Base-by-base conservation (phyloP, 2,888 invertebrate genomes). In the Listrodromus nycthemerus region DNA sequence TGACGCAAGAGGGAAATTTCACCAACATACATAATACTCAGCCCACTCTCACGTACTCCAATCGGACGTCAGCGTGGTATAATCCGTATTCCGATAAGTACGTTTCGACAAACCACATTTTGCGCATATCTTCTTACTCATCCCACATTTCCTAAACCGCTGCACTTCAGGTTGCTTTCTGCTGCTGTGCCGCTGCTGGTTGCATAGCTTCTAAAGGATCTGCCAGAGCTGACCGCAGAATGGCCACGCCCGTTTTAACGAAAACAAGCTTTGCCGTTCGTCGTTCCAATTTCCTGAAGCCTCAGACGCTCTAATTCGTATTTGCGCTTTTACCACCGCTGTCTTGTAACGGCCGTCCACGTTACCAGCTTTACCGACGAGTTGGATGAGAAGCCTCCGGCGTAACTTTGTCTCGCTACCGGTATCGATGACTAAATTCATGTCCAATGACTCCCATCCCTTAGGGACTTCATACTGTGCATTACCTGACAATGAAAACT, bases 21-120 rank as follows among this genome's bases (percentile, higher is more conserved):
- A 67, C 58, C 19, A 37, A 19, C 10, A 45, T 13, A 52, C 63
- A n/a, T 27, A 58, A 27, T 50, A 55, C 24, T 4, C 33, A 41
- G 65, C 19, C 30, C 30, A 27, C 27, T 30, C 13, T 7, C n/a
- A 1, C 30, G 61, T 61, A 27, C 27, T 27, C 63, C 63, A 70
- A 78, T 71, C 65, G 63, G 63, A 63, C 50, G 50, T 70, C 33
- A 80, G 76, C 27, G 69, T 41, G 71, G 66, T 65, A 55, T 84
- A 84, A 85, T 84, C 82, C 84, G 84, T 85, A 84, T 85, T 85
- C 82, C 69, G 80, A 84, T 85, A 84, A 84, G 83, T 84, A 82
- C 80, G 52, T 82, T 84, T 82, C 70, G 74, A 67, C 80, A 80
- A 82, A 85, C 82, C 82, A 84, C 83, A 77, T 83, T 80, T 83